Evolutionary conservation across 1,140 invertebrate genomes (phyloP).

Genomic region (Cotesia chilonis): DNA sequence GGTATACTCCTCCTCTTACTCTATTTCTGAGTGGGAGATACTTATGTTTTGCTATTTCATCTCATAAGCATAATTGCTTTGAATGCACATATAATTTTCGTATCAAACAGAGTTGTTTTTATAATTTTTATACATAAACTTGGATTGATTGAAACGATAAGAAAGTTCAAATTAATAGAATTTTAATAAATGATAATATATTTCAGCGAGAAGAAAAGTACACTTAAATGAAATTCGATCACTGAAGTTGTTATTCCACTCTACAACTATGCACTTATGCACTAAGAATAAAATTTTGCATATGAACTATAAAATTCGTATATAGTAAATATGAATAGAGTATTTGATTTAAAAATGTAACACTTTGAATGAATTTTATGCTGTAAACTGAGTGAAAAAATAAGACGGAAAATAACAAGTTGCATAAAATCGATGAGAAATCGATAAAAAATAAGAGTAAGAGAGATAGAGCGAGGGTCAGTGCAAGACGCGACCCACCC

Average conservation of each 20-base stretch:
- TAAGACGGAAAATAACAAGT: not conserved
- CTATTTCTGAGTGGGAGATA: constrained; percentile 30
- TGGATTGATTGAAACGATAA: too few relatives aligned
- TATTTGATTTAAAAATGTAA: not conserved
- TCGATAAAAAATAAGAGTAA: constrained; percentile 31
- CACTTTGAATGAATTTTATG: not conserved
- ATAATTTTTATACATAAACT: too few relatives aligned
- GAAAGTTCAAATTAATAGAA: too few relatives aligned
- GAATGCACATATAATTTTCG: not conserved
- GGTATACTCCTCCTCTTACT: constrained; percentile 32
- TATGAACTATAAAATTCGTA: too few relatives aligned
- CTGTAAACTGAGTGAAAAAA: not conserved
- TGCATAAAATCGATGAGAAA: constrained; percentile 12
- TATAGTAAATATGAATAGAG: too few relatives aligned
- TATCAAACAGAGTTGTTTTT: too few relatives aligned
- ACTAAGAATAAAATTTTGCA: too few relatives aligned
- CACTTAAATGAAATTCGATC: not conserved
- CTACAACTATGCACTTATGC: too few relatives aligned
- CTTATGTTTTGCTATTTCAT: constrained; percentile 11
- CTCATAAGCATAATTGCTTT: constrained; percentile 1
- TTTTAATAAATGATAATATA: too few relatives aligned
- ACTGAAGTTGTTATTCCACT: too few relatives aligned
- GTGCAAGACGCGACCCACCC: constrained; percentile 62
- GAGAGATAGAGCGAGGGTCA: constrained; percentile 54
- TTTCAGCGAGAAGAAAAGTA: not conserved